Percentiles rank a stretch among this genome's conserved stretches.
phyloP scores from a whole-genome alignment of 2,888 invertebrate species.

The Troilus luridus region DNA sequence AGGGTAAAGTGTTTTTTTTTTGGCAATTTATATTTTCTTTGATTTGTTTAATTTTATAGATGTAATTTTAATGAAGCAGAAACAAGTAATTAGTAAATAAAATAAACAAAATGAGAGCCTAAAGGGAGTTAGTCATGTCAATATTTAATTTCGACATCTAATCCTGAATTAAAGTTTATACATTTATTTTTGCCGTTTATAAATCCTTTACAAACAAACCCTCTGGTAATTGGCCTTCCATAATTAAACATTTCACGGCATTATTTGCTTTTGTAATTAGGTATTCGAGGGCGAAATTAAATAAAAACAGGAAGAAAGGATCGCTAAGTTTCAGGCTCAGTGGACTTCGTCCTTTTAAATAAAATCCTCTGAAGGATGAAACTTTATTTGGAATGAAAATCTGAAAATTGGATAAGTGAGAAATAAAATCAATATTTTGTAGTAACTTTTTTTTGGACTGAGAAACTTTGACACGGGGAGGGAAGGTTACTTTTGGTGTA shows the following conservation, averaged over 20 bases:
- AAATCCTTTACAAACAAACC: constrained; percentile 28
- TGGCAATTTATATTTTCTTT: too few species aligned
- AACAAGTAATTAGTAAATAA: not conserved
- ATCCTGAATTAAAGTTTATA: not conserved
- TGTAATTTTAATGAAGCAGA: not conserved
- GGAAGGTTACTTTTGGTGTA: too few species aligned
- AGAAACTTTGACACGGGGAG: too few species aligned
- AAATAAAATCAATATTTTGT: not conserved
- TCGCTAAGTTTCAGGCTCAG: not conserved
- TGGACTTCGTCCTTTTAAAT: not conserved
- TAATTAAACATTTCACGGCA: constrained; percentile 6
- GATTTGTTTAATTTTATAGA: too few species aligned
- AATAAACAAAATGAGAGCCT: not conserved
- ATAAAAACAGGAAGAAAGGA: not conserved
- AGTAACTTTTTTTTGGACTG: too few species aligned
- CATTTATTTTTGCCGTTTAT: not conserved
- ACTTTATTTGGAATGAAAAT: not conserved
- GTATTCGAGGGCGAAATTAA: not conserved
- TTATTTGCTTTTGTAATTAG: constrained; percentile 34
- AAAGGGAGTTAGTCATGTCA: not conserved
- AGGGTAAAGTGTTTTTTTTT: too few species aligned
- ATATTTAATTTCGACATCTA: not conserved
- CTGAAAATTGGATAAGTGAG: not conserved
- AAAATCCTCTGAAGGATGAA: not conserved
- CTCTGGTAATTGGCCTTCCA: not conserved